Conservation (phyloP, 1,140 invertebrate species). For the Ceratina japonica region DNA sequence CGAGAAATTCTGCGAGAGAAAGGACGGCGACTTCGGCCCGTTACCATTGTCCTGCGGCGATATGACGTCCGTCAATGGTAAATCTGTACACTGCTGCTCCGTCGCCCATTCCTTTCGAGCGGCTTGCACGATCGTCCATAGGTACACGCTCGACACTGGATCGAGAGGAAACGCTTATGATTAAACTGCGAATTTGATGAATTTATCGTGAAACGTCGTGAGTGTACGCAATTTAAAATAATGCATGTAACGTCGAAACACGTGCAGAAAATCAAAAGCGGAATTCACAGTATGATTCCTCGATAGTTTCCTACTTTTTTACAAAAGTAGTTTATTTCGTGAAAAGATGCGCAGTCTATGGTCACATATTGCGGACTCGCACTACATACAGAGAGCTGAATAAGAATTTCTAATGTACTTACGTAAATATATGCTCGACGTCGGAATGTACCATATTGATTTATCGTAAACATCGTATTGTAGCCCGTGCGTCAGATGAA, state of each 20-base stretch:
- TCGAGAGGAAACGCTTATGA: slow-evolving; percentile 26
- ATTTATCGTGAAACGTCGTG: background rate
- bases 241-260: too few relatives aligned
- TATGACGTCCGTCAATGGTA: background rate
- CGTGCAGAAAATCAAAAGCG: too few relatives aligned
- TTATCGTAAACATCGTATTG: slow-evolving; percentile 60
- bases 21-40: slow-evolving; percentile 73
- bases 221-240: too few relatives aligned
- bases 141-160: slow-evolving; percentile 71
- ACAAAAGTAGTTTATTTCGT: too few relatives aligned
- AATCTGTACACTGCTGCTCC: background rate
- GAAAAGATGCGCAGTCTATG: too few relatives aligned
- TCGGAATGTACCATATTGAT: slow-evolving; percentile 69
- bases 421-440: slow-evolving; percentile 73
- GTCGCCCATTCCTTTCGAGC: slow-evolving; percentile 65
- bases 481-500: slow-evolving; percentile 63
- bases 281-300: too few relatives aligned
- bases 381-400: too few relatives aligned
- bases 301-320: too few relatives aligned
- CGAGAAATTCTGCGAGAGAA: slow-evolving; percentile 64
- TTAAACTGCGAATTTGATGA: slow-evolving; percentile 1
- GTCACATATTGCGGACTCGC: too few relatives aligned
- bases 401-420: slow-evolving; percentile 53
- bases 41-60: slow-evolving; percentile 48
- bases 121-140: slow-evolving; percentile 71